A percentile compares a stretch with the other conserved stretches of the same genome.
Evolutionary conservation across 2,888 invertebrate genomes (phyloP).

Genomic region (Synanthedon andrenaeformis): DNA sequence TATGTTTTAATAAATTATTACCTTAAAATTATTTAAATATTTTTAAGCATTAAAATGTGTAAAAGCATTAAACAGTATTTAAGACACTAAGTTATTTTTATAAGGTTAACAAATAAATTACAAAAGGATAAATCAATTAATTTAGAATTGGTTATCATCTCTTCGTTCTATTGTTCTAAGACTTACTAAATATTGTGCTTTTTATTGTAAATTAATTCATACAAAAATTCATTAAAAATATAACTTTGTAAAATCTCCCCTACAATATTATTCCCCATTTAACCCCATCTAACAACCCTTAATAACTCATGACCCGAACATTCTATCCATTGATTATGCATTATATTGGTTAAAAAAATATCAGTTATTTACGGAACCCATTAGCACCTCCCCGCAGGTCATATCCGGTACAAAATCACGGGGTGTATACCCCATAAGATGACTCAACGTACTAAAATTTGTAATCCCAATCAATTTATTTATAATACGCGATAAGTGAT

Average conservation of each 20-base stretch:
- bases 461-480: slow-evolving; percentile 34
- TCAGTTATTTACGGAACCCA: slow-evolving; percentile 6
- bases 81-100: too few species aligned
- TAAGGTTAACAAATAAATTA: too few species aligned
- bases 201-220: too few species aligned
- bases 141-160: too few species aligned
- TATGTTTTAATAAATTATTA: too few species aligned
- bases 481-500: slow-evolving; percentile 21
- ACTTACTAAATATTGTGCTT: too few species aligned
- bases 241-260: not conserved
- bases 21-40: too few species aligned
- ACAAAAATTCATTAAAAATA: too few species aligned
- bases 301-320: slow-evolving; percentile 20
- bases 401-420: slow-evolving; percentile 56
- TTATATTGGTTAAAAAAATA: slow-evolving; percentile 15
- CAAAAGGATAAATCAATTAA: too few species aligned
- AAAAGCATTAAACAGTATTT: too few species aligned
- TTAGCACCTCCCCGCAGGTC: slow-evolving; percentile 48
- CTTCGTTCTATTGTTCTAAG: too few species aligned
- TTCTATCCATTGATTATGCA: slow-evolving; percentile 23
- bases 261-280: not conserved
- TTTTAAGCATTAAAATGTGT: too few species aligned
- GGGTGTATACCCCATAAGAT: slow-evolving; percentile 31
- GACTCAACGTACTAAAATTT: slow-evolving; percentile 26
- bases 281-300: slow-evolving; percentile 4